Percentiles rank a stretch among this genome's conserved stretches.
Evolutionary conservation across 1,140 invertebrate species (phyloP).

Genomic region (Macrobrachium rosenbergii): DNA sequence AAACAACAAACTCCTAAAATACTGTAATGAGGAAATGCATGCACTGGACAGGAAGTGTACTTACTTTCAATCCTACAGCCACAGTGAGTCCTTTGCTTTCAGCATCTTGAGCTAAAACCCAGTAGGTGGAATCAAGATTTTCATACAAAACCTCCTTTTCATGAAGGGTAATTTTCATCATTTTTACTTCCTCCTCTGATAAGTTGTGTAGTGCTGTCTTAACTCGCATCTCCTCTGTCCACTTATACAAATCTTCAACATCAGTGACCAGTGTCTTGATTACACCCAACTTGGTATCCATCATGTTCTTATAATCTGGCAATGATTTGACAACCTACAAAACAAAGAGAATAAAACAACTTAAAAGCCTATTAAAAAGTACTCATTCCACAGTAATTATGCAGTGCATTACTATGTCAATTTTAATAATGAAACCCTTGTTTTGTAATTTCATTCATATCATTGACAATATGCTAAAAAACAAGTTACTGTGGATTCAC

Average conservation of each 20-base stretch:
- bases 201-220: conserved; percentile 34
- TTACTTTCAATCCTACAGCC: conserved; percentile 45
- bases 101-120: conserved; percentile 50
- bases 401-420: too few relatives aligned
- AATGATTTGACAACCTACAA: conserved; percentile 23
- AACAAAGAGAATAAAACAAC: background rate
- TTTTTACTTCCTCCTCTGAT: conserved; percentile 20
- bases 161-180: conserved; percentile 20
- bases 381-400: too few relatives aligned
- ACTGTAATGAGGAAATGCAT: too few relatives aligned
- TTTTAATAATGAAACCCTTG: too few relatives aligned
- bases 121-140: conserved; percentile 42
- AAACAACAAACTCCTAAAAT: too few relatives aligned
- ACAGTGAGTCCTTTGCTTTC: conserved; percentile 46
- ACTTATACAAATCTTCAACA: conserved; percentile 50
- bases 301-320: conserved; percentile 35
- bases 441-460: too few relatives aligned
- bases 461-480: too few relatives aligned
- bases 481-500: too few relatives aligned
- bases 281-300: conserved; percentile 50
- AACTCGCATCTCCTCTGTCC: conserved; percentile 51
- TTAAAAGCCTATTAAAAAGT: background rate
- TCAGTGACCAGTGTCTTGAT: conserved; percentile 38
- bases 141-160: conserved; percentile 50
- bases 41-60: background rate